These are phyloP conservation scores for Odocoileus virginianus DNA, from an alignment of 2,113 vertebrate species.

Conservation along the genomic window DNA sequence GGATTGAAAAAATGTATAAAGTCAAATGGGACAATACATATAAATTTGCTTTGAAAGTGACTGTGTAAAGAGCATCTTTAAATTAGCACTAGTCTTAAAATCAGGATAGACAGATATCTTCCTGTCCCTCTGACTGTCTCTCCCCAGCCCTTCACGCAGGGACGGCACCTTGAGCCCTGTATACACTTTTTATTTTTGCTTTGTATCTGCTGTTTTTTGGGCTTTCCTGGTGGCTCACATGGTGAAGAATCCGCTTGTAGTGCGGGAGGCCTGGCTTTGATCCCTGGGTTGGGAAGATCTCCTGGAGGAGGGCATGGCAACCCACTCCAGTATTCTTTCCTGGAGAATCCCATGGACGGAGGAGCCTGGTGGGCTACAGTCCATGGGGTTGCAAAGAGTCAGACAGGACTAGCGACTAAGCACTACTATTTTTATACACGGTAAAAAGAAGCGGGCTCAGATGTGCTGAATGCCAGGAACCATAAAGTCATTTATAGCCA, in stretches of 20 bases:
- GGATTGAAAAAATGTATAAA: neutral
- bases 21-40: neutral
- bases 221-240: neutral
- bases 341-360: neutral
- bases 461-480: neutral
- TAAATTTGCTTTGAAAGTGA: neutral
- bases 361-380: neutral
- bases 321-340: neutral
- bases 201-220: neutral
- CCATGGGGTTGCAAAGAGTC: neutral
- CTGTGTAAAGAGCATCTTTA: neutral
- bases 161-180: fast-evolving
- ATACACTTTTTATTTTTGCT: fast-evolving
- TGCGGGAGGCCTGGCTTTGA: fast-evolving
- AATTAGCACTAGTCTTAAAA: neutral
- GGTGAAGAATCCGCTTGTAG: neutral
- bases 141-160: neutral
- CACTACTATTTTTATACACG: neutral
- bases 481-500: neutral
- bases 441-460: neutral
- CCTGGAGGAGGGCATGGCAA: neutral
- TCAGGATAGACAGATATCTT: neutral
- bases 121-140: neutral
- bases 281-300: neutral
- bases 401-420: neutral